Base-by-base conservation (phyloP, 2,888 invertebrate species). In the Drosophila pullipes region DNA sequence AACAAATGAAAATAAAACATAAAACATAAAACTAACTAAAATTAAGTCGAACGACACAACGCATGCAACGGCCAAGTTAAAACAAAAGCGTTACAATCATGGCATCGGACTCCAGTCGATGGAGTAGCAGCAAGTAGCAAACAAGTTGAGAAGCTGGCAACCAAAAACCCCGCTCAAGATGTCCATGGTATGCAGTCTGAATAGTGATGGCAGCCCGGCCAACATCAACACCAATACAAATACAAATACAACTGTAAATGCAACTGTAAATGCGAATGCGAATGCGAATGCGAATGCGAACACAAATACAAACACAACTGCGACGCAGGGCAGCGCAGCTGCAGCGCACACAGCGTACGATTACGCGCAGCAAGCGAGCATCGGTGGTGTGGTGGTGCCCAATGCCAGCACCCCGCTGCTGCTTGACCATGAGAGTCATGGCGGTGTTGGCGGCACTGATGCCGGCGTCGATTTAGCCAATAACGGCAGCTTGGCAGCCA, bases 141-240 rank as follows among this genome's bases (percentile, higher is more conserved):
- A 10, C 28, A 57, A 67, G n/a, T 37, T 18, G 39, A 52, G 67
- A 13, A 41, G n/a, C 31, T 9, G 11, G 31, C 39, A 49, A 16
- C 4, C 22, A 41, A 41, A 18, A 18, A 50, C n/a, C 11, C 11
- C 25, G 54, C 69, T 79, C 35, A 72, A 65, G 59, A 92, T 92
- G 92, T 92, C 92, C 35, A 81, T 92, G 79, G 88, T 92, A 62
- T 92, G 91, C 83, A 92, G 89, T 73, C 76, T 90, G 37, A 89
- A 77, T 55, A 72, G 79, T 61, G 81, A 85, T 78, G 89, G 90
- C 76, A 84, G 74, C 57, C 74, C 72, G 61, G 70, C 81, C 66
- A 76, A 57, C 69, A 53, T 55, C 53, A 69, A 57, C 57, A 39
- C 58, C 58, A 55, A 33, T 22, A 30, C 54, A 1, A 81, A 55